These are phyloP conservation scores for Athene cunicularia DNA, from an alignment of 2,113 vertebrate species.

Conservation along the genomic window DNA sequence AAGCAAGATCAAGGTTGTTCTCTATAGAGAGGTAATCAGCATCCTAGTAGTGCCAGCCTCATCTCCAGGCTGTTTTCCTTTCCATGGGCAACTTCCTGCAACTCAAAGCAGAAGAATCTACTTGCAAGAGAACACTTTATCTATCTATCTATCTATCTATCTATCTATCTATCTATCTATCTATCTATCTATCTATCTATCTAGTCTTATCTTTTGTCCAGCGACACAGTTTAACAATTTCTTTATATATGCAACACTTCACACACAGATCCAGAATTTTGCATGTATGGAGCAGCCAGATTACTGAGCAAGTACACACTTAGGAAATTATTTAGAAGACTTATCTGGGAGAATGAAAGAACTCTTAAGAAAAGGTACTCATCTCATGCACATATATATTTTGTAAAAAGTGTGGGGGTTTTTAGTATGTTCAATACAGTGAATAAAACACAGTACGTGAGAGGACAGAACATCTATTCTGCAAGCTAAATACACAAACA, in stretches of 20 bases:
- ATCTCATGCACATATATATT: not conserved
- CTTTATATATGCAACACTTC: not conserved
- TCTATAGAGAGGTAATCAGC: not conserved
- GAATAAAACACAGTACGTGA: not conserved
- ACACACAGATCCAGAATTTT: not conserved
- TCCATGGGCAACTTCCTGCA: fast-evolving
- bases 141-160: too few relatives aligned
- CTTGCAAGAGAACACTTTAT: not conserved
- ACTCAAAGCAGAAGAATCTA: not conserved
- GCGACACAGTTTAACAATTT: not conserved
- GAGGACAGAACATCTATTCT: not conserved
- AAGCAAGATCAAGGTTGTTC: not conserved
- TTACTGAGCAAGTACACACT: not conserved
- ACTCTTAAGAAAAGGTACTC: not conserved
- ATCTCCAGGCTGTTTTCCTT: not conserved
- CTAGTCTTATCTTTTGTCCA: not conserved
- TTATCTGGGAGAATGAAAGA: not conserved
- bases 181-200: too few relatives aligned
- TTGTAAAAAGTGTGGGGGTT: not conserved
- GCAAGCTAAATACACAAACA: not conserved
- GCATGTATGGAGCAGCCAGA: not conserved
- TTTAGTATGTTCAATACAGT: not conserved
- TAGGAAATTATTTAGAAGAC: not conserved
- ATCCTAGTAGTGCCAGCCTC: not conserved
- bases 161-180: too few relatives aligned